These are phyloP conservation scores for Zoanthus gigantus DNA, from an alignment of 92 coral and sea anemone species.

Conservation along the genomic window DNA sequence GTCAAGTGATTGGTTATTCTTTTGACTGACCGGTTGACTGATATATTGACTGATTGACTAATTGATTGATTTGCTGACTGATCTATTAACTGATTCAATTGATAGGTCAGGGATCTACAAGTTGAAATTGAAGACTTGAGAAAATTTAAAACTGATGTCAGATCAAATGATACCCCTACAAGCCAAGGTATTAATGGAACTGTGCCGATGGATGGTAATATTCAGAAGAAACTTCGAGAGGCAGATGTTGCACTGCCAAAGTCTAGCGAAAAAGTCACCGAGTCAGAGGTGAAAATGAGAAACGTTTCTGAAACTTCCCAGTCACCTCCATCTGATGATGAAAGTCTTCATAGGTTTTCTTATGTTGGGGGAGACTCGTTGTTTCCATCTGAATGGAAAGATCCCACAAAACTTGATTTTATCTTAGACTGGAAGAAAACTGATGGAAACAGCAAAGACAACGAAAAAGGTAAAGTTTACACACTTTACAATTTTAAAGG, in stretches of 20 bases:
- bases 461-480: constrained; percentile 5
- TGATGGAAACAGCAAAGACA: constrained; percentile 19
- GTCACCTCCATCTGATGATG: neutral
- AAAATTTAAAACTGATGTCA: neutral
- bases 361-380: constrained; percentile 37
- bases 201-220: neutral
- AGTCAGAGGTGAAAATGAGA: constrained; percentile 24
- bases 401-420: constrained; percentile 37
- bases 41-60: neutral
- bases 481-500: neutral
- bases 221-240: neutral
- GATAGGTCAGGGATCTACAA: constrained; percentile 36
- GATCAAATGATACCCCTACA: neutral
- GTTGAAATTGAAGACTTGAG: constrained; percentile 15
- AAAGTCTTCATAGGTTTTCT: constrained; percentile 37
- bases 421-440: constrained; percentile 31
- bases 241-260: neutral
- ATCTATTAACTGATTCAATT: neutral
- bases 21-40: neutral
- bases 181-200: neutral
- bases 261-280: neutral
- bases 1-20: neutral
- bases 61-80: neutral
- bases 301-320: constrained; percentile 18
- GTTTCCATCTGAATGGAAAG: constrained; percentile 50